Base-by-base conservation (phyloP, 2,113 vertebrate genomes). In the Addax nasomaculatus region DNA sequence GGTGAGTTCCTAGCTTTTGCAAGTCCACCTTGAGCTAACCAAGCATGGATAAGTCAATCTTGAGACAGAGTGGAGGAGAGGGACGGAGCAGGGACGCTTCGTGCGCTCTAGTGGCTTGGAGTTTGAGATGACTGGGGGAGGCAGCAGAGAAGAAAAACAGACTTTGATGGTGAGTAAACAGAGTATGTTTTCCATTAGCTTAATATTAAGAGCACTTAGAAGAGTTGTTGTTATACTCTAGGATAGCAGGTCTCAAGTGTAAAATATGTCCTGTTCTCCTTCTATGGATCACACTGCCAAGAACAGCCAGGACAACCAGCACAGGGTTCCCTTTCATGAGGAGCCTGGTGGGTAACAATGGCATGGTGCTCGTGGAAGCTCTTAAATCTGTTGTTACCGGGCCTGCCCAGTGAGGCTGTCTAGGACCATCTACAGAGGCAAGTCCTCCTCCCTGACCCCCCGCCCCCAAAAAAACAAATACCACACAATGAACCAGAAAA, bases 201-300 rank as follows among this genome's bases (percentile, higher is more conserved):
- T 97, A 96, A 79, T 92, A 95, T 55, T 95, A 93, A 90, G 67
- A 96, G 90, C 92, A 91, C 88, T 95, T 94, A 92, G 76, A 95
- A 97, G 70, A 85, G 90, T 43, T 55, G 89, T 43, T 73, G 49
- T 86, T 96, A 33, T 57, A 47, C 53, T 53, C 55, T 16, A 49
- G 85, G 89, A 92, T 27, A 94, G 90, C 90, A 70, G 57, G 47
- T 95, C 94, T 80, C 57, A 7, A 79, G 89, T 93, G 92, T 96
- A 96, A 97, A 96, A 93, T 85, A 39, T 58, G 80, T 88, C 94
- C 97, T 96, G 84, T 97, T 97, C 67, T 94, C 88, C 79, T 87
- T 39, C 57, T 80, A 95, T 86, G 62, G 49, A 6, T 55, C 16
- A 1, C 60, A n/a, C 0, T 53, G 70, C 90, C 30, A 95, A 94